Conservation (phyloP, 2,797 vertebrate species). For the Melanotaenia parkinsoni region DNA sequence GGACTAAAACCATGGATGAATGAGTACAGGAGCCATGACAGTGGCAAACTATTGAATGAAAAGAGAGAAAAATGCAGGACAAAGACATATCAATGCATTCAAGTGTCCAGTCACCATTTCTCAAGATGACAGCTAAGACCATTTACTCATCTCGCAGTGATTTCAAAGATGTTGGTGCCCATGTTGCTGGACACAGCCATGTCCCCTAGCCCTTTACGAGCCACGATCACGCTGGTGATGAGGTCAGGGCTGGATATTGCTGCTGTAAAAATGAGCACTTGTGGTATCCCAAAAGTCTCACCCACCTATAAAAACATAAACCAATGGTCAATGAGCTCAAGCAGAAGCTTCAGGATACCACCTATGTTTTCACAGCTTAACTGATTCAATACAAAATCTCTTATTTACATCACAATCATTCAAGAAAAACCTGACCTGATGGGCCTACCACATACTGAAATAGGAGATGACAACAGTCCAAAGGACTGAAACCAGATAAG, state of each 20-base stretch:
- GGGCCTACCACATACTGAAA: constrained; percentile 96
- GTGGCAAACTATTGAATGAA: constrained; percentile 83
- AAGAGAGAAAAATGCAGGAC: not conserved
- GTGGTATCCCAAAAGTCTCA: constrained; percentile 93
- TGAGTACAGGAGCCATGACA: constrained; percentile 92
- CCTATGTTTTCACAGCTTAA: not conserved
- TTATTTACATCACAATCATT: not conserved
- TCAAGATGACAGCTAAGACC: not conserved
- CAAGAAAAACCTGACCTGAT: constrained; percentile 85
- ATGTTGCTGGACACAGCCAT: constrained; percentile 97
- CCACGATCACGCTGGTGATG: constrained; percentile 96
- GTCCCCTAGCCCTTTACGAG: constrained; percentile 93
- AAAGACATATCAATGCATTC: not conserved
- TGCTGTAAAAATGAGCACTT: constrained; percentile 93
- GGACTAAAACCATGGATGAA: constrained; percentile 81
- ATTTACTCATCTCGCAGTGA: constrained; percentile 91
- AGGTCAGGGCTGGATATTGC: constrained; percentile 95
- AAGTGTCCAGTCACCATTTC: not conserved
- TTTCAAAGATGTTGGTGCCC: constrained; percentile 96
- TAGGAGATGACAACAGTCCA: constrained; percentile 93
- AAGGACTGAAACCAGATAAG: constrained; percentile 90
- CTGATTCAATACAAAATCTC: not conserved
- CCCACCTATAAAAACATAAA: constrained; percentile 82
- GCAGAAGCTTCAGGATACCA: not conserved
- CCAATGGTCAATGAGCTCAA: not conserved